A percentile compares a stretch with the other conserved stretches of the same genome.
phyloP scores from a whole-genome alignment of 2,113 vertebrate genomes.

The Tychaedon coryphoeus region DNA sequence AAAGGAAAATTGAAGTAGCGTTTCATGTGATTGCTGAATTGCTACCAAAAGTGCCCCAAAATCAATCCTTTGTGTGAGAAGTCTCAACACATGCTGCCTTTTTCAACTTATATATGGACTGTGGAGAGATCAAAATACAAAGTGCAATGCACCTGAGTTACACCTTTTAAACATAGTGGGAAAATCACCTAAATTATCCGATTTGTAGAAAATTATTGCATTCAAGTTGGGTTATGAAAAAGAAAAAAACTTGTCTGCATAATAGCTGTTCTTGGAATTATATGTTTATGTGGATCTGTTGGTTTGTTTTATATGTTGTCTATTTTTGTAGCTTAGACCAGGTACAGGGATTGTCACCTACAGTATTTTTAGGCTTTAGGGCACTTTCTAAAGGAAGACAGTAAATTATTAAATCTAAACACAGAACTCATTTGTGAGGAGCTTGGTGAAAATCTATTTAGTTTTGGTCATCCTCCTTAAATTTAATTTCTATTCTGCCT shows the following conservation, averaged over 20 bases:
- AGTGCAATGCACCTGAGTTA: background rate
- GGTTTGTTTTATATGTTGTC: background rate
- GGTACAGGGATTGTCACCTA: background rate
- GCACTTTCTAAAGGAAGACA: background rate
- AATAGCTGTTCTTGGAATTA: background rate
- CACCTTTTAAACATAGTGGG: background rate
- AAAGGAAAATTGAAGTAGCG: background rate
- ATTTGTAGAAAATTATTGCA: background rate
- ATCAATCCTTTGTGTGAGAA: background rate
- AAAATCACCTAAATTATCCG: background rate
- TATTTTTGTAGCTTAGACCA: background rate
- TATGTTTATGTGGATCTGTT: accelerated
- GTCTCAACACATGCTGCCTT: background rate
- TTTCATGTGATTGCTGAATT: background rate
- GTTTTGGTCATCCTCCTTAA: background rate
- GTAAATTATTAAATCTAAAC: background rate
- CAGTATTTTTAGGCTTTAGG: background rate
- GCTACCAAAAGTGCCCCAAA: background rate
- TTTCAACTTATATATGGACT: background rate
- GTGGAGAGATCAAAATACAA: background rate
- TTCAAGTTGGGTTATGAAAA: background rate
- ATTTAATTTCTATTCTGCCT: slow-evolving; percentile 4
- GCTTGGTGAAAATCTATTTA: background rate
- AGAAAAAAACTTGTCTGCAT: background rate
- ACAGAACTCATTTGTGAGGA: background rate